phyloP scores from a whole-genome alignment of 2,113 vertebrate genomes.

The Neomonachus schauinslandi region DNA sequence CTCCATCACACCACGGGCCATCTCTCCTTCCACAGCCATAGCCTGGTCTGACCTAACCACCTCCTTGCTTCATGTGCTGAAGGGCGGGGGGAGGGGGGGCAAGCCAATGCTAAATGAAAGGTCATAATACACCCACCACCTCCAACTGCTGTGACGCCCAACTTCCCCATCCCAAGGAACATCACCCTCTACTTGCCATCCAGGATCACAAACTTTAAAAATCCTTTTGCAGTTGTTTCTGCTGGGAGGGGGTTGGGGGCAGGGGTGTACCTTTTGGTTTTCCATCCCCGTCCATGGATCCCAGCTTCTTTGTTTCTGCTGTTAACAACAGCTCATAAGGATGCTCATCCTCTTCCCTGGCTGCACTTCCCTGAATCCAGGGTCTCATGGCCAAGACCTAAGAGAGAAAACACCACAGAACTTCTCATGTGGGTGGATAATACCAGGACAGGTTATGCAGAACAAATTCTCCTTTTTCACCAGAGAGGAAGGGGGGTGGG shows the following conservation, averaged over 20 bases:
- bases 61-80: background rate
- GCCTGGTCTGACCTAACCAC: background rate
- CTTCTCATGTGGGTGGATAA: background rate
- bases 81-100: background rate
- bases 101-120: background rate
- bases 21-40: background rate
- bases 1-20: background rate
- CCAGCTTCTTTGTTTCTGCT: conserved; percentile 93
- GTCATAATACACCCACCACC: fast-evolving
- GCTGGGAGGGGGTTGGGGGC: fast-evolving
- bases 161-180: background rate
- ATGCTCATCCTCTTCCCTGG: conserved; percentile 91
- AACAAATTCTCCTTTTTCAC: background rate
- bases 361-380: conserved; percentile 86
- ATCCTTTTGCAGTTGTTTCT: background rate
- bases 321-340: conserved; percentile 95
- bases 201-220: background rate
- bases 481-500: background rate
- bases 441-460: background rate
- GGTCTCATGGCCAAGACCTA: conserved; percentile 89
- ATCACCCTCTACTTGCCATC: background rate
- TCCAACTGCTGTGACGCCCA: background rate
- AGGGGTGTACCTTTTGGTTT: conserved; percentile 82
- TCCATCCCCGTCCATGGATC: conserved; percentile 81
- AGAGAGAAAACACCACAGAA: conserved; percentile 9